Evolutionary conservation across 2,113 vertebrate species (phyloP), one percentile per base, ranked within the genome.

Genomic region (Notechis scutatus): DNA sequence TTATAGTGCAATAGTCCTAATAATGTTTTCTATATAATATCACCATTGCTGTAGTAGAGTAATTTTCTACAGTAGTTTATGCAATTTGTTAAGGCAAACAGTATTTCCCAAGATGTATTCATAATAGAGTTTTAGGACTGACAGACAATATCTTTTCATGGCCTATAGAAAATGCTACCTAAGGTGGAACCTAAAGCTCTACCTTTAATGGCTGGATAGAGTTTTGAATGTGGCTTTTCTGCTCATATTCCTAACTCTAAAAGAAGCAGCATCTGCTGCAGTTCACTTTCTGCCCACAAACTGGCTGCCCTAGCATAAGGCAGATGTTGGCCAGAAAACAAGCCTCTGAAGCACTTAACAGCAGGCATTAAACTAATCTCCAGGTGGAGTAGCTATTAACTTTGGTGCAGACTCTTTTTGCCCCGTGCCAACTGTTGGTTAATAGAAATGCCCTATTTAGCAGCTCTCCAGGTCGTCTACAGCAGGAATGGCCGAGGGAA

Each of bases 401-500:
- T 85, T 24, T 88, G 93, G 45, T 23, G 24, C 26, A 11, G 92
- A 87, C 94, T 94, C 87, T 94, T 64, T 93, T 88, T 56, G 95
- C 94, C 94, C 92, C 88, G 90, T 93, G 93, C 92, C 90, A 92
- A 45, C 57, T 90, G 89, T 39, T 45, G 61, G 85, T 94, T 94
- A 93, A 94, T 93, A 95, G 94, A 95, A 88, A 39, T 59, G 29
- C 94, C 93, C 89, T 64, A 0, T 92, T 96, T 95, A 94, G 94
- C 92, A 54, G 89, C 47, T 90, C 89, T 55, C 92, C 87, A 93
- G 90, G 93, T 89, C 81, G 93, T 93, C 91, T 91, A 95, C 39
- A n/a, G 86, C 87, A 26, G 85, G 85, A 88, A 92, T 93, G 94
- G 92, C 81, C 9, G 0, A 29, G 29, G 81, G 50, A 57, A 39